Conservation (phyloP, 2,113 vertebrate genomes). For the Nestor notabilis region DNA sequence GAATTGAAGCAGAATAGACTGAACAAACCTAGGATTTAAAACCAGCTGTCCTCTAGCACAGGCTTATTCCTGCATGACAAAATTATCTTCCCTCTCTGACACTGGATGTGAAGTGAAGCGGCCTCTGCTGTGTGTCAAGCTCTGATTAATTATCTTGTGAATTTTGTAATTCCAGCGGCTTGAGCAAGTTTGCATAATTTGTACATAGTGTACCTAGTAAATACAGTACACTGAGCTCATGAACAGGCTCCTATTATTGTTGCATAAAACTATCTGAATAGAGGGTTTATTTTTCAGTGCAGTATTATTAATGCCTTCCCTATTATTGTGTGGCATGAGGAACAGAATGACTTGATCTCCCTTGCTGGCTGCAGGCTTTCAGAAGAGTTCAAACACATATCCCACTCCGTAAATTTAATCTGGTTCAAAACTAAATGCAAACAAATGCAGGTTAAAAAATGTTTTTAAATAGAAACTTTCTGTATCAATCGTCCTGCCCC, state of each 20-base stretch:
- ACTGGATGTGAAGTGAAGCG: not conserved
- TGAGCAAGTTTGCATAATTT: not conserved
- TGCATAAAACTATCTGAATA: conserved; percentile 8
- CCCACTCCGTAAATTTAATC: not conserved
- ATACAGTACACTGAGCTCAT: not conserved
- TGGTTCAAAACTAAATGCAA: not conserved
- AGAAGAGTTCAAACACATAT: not conserved
- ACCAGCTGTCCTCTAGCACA: not conserved
- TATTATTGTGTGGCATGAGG: not conserved
- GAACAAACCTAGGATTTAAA: not conserved
- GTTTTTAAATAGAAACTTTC: not conserved
- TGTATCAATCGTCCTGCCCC: not conserved
- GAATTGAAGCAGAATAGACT: not conserved
- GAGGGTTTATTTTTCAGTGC: not conserved
- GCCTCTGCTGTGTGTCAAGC: not conserved
- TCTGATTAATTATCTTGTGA: conserved; percentile 30
- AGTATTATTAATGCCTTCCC: conserved; percentile 9
- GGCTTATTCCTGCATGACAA: not conserved
- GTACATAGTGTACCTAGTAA: not conserved
- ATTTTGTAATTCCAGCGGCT: conserved; percentile 8
- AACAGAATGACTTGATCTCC: conserved; percentile 30
- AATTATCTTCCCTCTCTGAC: not conserved
- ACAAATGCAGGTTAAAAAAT: not conserved
- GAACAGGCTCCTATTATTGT: not conserved
- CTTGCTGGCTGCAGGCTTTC: conserved; percentile 7